Evolutionary conservation across 2,888 invertebrate genomes (phyloP).

Genomic region (Eupithecia insigniata): DNA sequence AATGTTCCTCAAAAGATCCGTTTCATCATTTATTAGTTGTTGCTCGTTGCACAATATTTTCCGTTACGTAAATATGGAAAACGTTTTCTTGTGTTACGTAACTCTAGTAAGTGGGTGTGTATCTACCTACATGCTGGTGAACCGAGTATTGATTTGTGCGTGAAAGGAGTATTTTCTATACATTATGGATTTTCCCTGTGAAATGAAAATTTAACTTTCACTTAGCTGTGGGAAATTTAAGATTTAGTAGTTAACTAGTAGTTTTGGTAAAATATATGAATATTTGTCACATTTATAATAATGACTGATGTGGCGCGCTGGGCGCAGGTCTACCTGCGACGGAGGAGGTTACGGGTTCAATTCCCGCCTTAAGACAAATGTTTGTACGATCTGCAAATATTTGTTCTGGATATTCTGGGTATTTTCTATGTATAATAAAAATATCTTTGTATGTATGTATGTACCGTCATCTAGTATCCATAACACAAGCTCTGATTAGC

Average conservation of each 20-base stretch:
- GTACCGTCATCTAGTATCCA: too few relatives aligned
- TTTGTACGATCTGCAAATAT: too few relatives aligned
- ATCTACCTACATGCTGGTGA: neutral
- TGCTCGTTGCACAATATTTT: conserved; percentile 57
- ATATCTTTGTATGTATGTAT: too few relatives aligned
- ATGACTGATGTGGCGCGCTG: too few relatives aligned
- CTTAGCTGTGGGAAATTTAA: neutral
- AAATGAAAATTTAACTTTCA: conserved; percentile 2
- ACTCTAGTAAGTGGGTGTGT: conserved; percentile 31
- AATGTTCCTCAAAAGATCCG: conserved; percentile 57
- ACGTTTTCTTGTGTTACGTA: conserved; percentile 61
- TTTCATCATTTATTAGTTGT: conserved; percentile 44
- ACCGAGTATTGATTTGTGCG: conserved; percentile 7
- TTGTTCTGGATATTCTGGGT: too few relatives aligned
- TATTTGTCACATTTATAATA: too few relatives aligned
- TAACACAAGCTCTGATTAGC: too few relatives aligned
- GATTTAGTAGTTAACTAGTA: neutral
- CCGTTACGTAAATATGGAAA: conserved; percentile 58
- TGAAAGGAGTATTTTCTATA: conserved; percentile 12
- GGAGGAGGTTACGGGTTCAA: too few relatives aligned
- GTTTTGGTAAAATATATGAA: too few relatives aligned
- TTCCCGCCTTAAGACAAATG: too few relatives aligned
- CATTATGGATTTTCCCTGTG: conserved; percentile 7
- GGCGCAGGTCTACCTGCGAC: too few relatives aligned
- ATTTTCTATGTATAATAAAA: too few relatives aligned